Conservation (phyloP, 2,113 vertebrate genomes). For the Geothlypis trichas region DNA sequence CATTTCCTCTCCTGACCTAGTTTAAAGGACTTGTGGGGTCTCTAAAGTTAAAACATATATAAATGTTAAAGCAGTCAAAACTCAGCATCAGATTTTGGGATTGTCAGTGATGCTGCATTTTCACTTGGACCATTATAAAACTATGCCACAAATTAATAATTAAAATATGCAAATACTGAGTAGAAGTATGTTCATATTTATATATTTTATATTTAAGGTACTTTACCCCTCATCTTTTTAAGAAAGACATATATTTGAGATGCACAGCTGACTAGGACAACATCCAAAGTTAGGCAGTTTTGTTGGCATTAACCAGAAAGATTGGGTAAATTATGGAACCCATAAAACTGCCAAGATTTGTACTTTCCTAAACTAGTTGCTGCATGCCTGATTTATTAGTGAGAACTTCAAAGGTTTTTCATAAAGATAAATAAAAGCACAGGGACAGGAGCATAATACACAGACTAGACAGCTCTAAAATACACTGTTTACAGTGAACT, state of each 20-base stretch:
- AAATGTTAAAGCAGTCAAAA: background rate
- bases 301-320: constrained; percentile 69
- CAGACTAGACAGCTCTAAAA: constrained; percentile 66
- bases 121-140: background rate
- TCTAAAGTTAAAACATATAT: background rate
- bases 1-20: background rate
- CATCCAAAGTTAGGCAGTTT: constrained; percentile 13
- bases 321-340: constrained; percentile 68
- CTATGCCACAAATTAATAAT: constrained; percentile 36
- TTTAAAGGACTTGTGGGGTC: background rate
- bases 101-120: background rate
- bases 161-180: constrained; percentile 30
- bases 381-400: constrained; percentile 72
- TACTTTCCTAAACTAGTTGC: constrained; percentile 69
- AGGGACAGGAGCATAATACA: constrained; percentile 69
- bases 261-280: constrained; percentile 9
- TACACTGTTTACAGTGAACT: constrained; percentile 72
- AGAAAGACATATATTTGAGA: constrained; percentile 29
- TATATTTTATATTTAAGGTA: background rate
- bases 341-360: constrained; percentile 66
- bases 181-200: background rate
- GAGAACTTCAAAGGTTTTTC: constrained; percentile 66
- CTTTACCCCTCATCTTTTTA: background rate
- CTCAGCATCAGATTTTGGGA: background rate
- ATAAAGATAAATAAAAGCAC: constrained; percentile 76